Evolutionary conservation across 37 sponge, comb jelly and placozoan species (phyloP).

Genomic region (Ephydatia muelleri): DNA sequence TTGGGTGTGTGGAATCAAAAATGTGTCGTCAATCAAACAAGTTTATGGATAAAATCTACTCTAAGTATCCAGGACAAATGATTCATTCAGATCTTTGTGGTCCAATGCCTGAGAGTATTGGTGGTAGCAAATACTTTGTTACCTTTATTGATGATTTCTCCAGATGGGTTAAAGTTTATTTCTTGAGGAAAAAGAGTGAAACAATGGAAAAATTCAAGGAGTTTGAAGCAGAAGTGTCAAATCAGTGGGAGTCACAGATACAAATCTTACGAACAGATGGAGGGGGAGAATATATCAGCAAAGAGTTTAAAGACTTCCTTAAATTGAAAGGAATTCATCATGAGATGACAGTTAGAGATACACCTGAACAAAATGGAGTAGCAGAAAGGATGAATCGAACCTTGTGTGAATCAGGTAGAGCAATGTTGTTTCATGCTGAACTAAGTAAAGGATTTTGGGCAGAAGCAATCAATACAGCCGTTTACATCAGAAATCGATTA

Average conservation of each 20-base stretch:
- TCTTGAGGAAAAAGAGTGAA: conserved; percentile 40
- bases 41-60: conserved; percentile 35
- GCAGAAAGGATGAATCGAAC: conserved; percentile 63
- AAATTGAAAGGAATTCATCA: conserved; percentile 48
- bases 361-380: conserved; percentile 68
- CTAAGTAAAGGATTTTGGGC: conserved; percentile 46
- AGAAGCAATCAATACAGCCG: conserved; percentile 46
- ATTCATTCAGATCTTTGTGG: conserved; percentile 69
- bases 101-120: conserved; percentile 58
- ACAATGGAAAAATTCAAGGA: conserved; percentile 60
- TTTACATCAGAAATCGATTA: conserved; percentile 34
- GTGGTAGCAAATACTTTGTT: conserved; percentile 65
- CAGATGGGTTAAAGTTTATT: conserved; percentile 55
- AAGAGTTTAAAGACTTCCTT: conserved; percentile 45
- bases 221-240: conserved; percentile 52
- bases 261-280: conserved; percentile 42
- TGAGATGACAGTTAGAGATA: conserved; percentile 48
- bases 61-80: conserved; percentile 18
- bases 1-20: conserved; percentile 46
- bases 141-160: conserved; percentile 71
- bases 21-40: conserved; percentile 33
- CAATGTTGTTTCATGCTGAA: conserved; percentile 59
- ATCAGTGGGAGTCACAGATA: conserved; percentile 28
- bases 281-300: conserved; percentile 60
- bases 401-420: conserved; percentile 48